Base-by-base conservation (phyloP, 2,797 vertebrate species). In the Heliangelus exortis region DNA sequence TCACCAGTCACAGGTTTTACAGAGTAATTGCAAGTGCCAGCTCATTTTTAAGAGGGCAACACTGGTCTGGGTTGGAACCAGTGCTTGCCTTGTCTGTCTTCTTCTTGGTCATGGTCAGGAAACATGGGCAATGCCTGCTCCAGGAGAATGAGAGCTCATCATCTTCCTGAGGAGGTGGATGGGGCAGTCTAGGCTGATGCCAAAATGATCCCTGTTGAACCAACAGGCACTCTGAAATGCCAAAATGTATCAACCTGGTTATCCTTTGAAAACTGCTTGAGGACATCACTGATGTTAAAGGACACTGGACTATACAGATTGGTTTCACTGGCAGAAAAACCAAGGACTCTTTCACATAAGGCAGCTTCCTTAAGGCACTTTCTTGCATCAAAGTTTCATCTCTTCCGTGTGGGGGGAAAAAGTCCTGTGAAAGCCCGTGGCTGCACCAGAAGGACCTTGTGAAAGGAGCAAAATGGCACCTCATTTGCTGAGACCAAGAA, bases 341-440 rank as follows among this genome's bases (percentile, higher is more conserved):
- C 0, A 0, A 62, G 17, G 59, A 18, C 6, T 71, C 28, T 66
- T 76, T 31, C 48, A 57, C 28, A 47, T 3, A 2, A 48, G 22
- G 31, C n/a, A 54, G 48, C 18, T 55, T 12, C 13, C 12, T 66
- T 20, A 29, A 0, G 2, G 58, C 48, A 73, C 13, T 51, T 57
- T 84, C 63, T 39, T 20, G 33, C 57, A 26, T 33, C 54, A 2
- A 15, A 48, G 23, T 17, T 72, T 58, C 34, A 39, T 15, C 65
- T 72, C 51, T 71, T 71, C 58, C 9, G 1, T 1, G 54, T 8
- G 18, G 34, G 50, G 28, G 69, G 36, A 23, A 58, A 20, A 26
- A 53, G 16, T 16, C 17, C 34, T 36, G 34, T 41, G 15, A 34
- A 34, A 68, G n/a, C 45, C 33, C 41, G 29, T 4, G 26, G 22